Conservation (phyloP, 1,140 invertebrate species). For the Gryon sp. region DNA sequence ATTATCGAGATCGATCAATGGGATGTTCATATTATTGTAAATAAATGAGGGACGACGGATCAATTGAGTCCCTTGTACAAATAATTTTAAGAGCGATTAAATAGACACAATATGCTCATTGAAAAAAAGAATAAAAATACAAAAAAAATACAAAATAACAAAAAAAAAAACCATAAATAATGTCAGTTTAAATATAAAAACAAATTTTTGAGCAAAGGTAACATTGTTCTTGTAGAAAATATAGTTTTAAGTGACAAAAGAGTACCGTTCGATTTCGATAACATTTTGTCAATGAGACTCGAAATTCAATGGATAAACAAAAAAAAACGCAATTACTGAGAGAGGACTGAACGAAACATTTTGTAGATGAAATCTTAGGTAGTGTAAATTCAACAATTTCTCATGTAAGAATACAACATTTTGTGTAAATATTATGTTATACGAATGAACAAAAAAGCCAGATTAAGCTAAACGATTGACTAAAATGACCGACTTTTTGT, state of each 20-base stretch:
- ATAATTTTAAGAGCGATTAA: conserved; percentile 16
- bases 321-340: conserved; percentile 44
- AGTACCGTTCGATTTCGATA: conserved; percentile 50
- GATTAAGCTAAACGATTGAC: conserved; percentile 8
- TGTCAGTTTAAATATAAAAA: conserved; percentile 13
- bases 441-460: conserved; percentile 41
- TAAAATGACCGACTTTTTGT: conserved; percentile 15
- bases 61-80: conserved; percentile 30
- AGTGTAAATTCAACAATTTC: conserved; percentile 66
- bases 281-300: conserved; percentile 36
- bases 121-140: background rate
- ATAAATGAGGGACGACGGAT: conserved; percentile 16
- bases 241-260: conserved; percentile 12
- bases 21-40: conserved; percentile 49
- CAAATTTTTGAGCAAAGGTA: conserved; percentile 11
- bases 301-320: conserved; percentile 41
- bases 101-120: conserved; percentile 36
- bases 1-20: conserved; percentile 28
- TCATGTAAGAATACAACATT: conserved; percentile 55
- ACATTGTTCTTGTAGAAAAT: conserved; percentile 44
- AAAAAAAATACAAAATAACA: too few species aligned
- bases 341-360: conserved; percentile 71
- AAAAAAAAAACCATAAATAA: too few species aligned
- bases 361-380: conserved; percentile 70
- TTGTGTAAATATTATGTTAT: conserved; percentile 71